A percentile compares a stretch with the other conserved stretches of the same genome.
Conservation (phyloP, 2,888 invertebrate species). For the Agrochola lota region DNA sequence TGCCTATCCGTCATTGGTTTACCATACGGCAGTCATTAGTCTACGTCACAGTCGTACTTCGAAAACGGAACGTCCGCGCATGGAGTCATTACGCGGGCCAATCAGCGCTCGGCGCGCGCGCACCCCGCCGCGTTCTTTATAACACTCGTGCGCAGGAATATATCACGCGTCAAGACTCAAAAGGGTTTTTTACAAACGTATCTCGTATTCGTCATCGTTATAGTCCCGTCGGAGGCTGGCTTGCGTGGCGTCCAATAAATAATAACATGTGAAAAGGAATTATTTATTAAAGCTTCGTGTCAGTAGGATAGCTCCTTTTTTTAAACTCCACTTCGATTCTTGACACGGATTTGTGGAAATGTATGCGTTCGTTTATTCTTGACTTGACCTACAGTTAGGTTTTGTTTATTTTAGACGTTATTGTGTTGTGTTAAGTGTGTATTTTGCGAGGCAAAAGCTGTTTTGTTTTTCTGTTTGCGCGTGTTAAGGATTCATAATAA, state of each 20-base stretch:
- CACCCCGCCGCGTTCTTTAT: constrained; percentile 89
- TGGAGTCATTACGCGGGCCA: constrained; percentile 84
- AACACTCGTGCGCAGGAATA: constrained; percentile 84
- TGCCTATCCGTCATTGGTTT: constrained; percentile 89
- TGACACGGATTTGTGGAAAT: constrained; percentile 88
- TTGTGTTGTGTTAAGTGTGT: constrained; percentile 65
- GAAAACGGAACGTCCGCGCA: constrained; percentile 80
- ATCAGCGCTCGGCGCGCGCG: constrained; percentile 84
- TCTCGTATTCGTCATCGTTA: constrained; percentile 90
- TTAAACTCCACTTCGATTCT: constrained; percentile 76
- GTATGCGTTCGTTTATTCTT: constrained; percentile 78
- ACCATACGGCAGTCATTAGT: constrained; percentile 84
- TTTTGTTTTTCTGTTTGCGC: constrained; percentile 77
- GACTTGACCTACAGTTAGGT: constrained; percentile 71
- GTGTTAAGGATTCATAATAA: constrained; percentile 79
- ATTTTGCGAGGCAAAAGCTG: constrained; percentile 67
- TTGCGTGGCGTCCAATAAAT: constrained; percentile 84
- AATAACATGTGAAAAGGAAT: constrained; percentile 83
- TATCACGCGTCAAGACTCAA: constrained; percentile 87
- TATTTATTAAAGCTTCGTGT: constrained; percentile 83
- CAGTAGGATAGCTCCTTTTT: constrained; percentile 77
- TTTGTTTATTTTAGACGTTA: constrained; percentile 72
- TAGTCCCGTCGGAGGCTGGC: constrained; percentile 76
- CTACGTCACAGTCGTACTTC: constrained; percentile 79
- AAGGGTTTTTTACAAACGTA: constrained; percentile 87